phyloP scores from a whole-genome alignment of 2,113 vertebrate genomes.

The Myotis lucifugus region DNA sequence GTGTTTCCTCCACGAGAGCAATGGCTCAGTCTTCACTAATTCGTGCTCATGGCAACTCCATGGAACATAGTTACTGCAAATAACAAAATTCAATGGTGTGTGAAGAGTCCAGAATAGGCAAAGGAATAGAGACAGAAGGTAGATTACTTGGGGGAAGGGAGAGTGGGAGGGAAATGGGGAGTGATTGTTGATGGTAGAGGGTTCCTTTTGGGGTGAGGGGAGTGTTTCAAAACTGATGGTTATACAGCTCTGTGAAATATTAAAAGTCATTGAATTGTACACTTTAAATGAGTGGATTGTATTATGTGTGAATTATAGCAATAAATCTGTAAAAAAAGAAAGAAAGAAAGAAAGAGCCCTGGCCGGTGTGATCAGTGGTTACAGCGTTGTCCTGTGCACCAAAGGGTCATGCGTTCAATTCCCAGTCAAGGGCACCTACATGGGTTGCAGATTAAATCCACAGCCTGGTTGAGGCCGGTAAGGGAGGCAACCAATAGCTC shows the following conservation, averaged over 20 bases:
- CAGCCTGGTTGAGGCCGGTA: no score
- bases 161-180: not conserved
- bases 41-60: no score
- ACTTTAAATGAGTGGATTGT: not conserved
- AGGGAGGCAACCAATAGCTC: no score
- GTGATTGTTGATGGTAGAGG: fast-evolving
- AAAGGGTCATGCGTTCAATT: no score
- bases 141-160: not conserved
- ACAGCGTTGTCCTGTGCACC: no score
- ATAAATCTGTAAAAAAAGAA: not conserved
- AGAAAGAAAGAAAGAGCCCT: not conserved
- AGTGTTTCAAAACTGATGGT: not conserved
- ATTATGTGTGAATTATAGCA: not conserved
- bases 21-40: not conserved
- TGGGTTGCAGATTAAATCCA: no score
- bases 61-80: not conserved
- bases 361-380: no score
- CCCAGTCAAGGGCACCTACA: no score
- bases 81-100: fast-evolving
- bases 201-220: not conserved
- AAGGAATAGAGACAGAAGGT: not conserved
- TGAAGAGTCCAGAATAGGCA: not conserved
- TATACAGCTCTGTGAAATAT: not conserved
- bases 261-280: not conserved
- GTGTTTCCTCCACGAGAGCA: not conserved